These are phyloP conservation scores for Agrypnia vestita DNA, from an alignment of 1,140 invertebrate genomes.

Conservation along the genomic window DNA sequence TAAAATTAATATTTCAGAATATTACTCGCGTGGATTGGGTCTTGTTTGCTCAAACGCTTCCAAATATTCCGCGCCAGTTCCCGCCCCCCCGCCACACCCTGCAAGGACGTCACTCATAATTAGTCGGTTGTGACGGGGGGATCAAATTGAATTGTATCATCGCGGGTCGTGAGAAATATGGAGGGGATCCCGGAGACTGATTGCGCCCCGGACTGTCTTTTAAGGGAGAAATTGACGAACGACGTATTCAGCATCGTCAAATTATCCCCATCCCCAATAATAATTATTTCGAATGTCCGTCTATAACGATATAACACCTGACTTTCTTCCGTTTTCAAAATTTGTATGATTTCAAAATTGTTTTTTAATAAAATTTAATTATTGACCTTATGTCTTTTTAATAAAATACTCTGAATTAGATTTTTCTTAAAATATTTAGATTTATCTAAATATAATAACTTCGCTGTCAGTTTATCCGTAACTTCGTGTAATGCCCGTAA, in stretches of 20 bases:
- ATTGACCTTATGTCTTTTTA: too few species aligned
- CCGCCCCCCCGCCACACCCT: background rate
- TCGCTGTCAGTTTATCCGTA: too few species aligned
- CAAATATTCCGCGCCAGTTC: background rate
- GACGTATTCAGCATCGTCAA: too few species aligned
- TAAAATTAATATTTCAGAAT: too few species aligned
- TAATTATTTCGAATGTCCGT: background rate
- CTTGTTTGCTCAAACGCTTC: too few species aligned
- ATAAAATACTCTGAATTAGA: too few species aligned
- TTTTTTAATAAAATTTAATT: background rate
- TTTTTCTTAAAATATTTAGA: too few species aligned
- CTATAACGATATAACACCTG: background rate
- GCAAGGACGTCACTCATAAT: conserved; percentile 19
- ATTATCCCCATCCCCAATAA: too few species aligned
- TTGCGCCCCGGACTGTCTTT: conserved; percentile 4
- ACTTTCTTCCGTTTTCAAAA: background rate
- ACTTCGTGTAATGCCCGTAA: too few species aligned
- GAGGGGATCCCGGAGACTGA: background rate
- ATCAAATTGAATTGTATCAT: conserved; percentile 40
- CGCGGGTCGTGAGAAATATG: background rate
- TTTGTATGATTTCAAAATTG: background rate
- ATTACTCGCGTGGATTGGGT: too few species aligned
- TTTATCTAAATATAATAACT: too few species aligned
- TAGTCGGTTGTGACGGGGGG: conserved; percentile 22
- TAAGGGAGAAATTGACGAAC: background rate